These are phyloP conservation scores for Eucidaris tribuloides DNA, from an alignment of 35 echinoderm and acorn worm genomes.

Conservation along the genomic window DNA sequence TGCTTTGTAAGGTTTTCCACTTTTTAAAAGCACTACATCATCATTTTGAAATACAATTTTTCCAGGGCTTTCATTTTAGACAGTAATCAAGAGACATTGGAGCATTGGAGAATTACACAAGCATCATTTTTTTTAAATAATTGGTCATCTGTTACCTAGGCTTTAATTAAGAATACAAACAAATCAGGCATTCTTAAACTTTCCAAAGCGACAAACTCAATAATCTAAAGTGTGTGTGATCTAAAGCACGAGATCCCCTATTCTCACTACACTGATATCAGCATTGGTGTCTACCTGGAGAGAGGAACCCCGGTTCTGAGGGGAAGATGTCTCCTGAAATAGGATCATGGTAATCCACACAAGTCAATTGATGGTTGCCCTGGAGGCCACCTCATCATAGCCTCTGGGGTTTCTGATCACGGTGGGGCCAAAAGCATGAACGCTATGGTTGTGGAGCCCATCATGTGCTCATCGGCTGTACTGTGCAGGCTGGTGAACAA, in stretches of 20 bases:
- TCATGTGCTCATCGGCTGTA: conserved; percentile 92
- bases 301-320: conserved; percentile 25
- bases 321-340: conserved; percentile 74
- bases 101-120: too few relatives aligned
- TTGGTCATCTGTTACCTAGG: too few relatives aligned
- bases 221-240: too few relatives aligned
- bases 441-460: conserved; percentile 82
- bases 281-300: conserved; percentile 37
- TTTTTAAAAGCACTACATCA: too few relatives aligned
- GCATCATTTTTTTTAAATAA: too few relatives aligned
- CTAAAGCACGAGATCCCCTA: not conserved
- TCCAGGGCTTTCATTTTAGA: too few relatives aligned
- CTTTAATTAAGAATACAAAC: too few relatives aligned
- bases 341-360: conserved; percentile 82
- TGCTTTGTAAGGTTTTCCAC: too few relatives aligned
- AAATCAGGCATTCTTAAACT: too few relatives aligned
- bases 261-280: conserved; percentile 55
- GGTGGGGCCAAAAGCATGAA: conserved; percentile 86
- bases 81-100: too few relatives aligned
- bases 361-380: conserved; percentile 64
- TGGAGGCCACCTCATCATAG: conserved; percentile 36
- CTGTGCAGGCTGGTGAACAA: conserved; percentile 58
- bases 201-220: not conserved
- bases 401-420: conserved; percentile 47
- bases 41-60: too few relatives aligned